phyloP scores from a whole-genome alignment of 2,888 invertebrate species.

The Conops quadrifasciatus region DNA sequence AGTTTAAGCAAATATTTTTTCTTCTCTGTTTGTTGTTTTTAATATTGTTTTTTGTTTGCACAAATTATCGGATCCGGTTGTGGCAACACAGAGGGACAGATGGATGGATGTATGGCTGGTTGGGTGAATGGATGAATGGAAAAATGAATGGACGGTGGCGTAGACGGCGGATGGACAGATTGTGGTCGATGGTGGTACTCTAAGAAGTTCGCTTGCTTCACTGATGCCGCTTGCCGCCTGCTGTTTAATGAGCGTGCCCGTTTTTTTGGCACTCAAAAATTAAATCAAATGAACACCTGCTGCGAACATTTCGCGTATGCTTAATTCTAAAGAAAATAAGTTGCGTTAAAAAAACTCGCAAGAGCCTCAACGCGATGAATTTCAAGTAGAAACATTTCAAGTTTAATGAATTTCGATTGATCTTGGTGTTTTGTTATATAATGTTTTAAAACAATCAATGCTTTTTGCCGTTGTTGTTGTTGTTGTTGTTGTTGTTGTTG shows the following conservation, averaged over 20 bases:
- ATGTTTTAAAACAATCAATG: background rate
- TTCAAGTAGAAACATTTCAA: background rate
- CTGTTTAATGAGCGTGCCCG: constrained; percentile 36
- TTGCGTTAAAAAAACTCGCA: background rate
- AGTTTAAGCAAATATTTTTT: background rate
- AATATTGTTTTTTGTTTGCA: too few relatives aligned
- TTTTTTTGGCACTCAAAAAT: constrained; percentile 17
- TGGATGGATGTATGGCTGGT: too few relatives aligned
- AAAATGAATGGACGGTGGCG: too few relatives aligned
- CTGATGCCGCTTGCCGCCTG: background rate
- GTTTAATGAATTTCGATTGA: background rate
- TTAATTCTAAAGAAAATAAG: background rate
- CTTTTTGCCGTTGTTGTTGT: background rate
- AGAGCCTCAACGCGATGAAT: background rate
- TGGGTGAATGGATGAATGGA: too few relatives aligned
- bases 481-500: constrained; percentile 9
- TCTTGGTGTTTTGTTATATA: background rate
- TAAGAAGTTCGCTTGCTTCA: background rate
- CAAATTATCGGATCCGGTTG: too few relatives aligned
- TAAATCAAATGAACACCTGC: constrained; percentile 8
- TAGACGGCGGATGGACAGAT: too few relatives aligned
- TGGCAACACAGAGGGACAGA: too few relatives aligned
- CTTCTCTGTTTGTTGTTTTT: background rate
- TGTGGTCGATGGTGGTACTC: background rate
- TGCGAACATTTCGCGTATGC: background rate